Base-by-base conservation (phyloP, 1,140 invertebrate species). In the Drosophila orosa region DNA sequence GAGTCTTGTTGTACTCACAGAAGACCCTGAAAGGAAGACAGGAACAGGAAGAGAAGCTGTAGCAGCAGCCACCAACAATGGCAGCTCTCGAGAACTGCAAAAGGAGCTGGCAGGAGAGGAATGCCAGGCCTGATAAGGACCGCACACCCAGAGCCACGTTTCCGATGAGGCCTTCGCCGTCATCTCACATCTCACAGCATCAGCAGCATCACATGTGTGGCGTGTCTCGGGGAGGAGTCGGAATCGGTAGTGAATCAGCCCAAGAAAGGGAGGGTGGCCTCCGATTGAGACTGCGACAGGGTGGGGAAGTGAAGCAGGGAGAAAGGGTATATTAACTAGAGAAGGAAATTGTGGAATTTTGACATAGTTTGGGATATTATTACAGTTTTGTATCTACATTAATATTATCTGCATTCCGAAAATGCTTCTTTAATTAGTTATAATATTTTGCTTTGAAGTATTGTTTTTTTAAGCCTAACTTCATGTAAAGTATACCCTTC, bases 121-220 rank as follows among this genome's bases (percentile, higher is more conserved):
- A 71, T 48, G 66, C 27, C 42, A 35, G 9, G 37, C 35, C 50
- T 42, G 60, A 66, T 75, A 66, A 66, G 67, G 60, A 25, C 22
- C 39, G 13, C 27, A 27, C 66, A 71, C 57, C 57, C 68, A 63
- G 60, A 69, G 65, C 60, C 66, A 82, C 83, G 48, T 87, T 85
- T 85, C 81, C 81, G 82, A 73, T 80, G 77, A 59, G 48, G 48
- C 55, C 50, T 65, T 47, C 66, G 63, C 47, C 44, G 54, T 75
- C 68, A 71, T 57, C 65, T 71, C 25, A 22, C 48, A 52, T 44
- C 61, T 54, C 56, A 22, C 19, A 40, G 25, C 52, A 44, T 37
- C 31, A 45, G 13, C 31, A 45, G 13, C 29, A 7, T 22, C 39
- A 31, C 50, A 40, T 57, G 55, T 66, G 65, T 66, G 63, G 55